These are phyloP conservation scores for Neoaliturus tenellus DNA, from an alignment of 2,888 invertebrate genomes.

Conservation along the genomic window DNA sequence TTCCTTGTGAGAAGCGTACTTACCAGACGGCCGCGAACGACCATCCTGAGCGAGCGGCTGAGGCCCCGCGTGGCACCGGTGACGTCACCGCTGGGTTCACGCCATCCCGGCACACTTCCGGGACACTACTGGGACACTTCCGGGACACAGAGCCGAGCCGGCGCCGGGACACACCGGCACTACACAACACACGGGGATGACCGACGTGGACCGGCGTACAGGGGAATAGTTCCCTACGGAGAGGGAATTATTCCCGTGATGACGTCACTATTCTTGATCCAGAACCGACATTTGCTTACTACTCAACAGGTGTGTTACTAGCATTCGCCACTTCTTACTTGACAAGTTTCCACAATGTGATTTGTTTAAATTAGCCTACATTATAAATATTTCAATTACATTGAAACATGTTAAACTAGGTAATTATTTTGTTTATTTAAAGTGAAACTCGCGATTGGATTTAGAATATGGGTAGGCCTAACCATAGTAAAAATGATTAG, in stretches of 20 bases:
- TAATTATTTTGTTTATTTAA: no score
- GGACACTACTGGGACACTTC: conserved; percentile 30
- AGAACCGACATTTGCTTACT: neutral
- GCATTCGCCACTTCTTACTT: no score
- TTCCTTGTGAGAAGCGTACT: no score
- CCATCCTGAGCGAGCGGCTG: conserved; percentile 70
- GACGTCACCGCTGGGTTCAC: conserved; percentile 56
- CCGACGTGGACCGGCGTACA: neutral
- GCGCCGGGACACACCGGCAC: no score
- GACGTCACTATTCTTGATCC: neutral
- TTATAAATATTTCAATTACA: no score
- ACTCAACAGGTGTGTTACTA: conserved; percentile 1
- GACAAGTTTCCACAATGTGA: no score
- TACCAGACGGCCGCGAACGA: conserved; percentile 70
- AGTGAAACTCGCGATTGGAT: no score
- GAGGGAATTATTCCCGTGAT: neutral
- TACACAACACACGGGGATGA: neutral
- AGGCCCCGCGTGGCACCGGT: conserved; percentile 54
- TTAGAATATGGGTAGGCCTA: no score
- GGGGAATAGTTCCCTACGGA: neutral
- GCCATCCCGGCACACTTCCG: conserved; percentile 54
- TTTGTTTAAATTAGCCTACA: no score
- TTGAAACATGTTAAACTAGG: no score
- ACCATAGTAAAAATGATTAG: no score
- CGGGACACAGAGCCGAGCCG: neutral